phyloP scores from a whole-genome alignment of 2,888 invertebrate species.

The Gymnocheta viridis region DNA sequence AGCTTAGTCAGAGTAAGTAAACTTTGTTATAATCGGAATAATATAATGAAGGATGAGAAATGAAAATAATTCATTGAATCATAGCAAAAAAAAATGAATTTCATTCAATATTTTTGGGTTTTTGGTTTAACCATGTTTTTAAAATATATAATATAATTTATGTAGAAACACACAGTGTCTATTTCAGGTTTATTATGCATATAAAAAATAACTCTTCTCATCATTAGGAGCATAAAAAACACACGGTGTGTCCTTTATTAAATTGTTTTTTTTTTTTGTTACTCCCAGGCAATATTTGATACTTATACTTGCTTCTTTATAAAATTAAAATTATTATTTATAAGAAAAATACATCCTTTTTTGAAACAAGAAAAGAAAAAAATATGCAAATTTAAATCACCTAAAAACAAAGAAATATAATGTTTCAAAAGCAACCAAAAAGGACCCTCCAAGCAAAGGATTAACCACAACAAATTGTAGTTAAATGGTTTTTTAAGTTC shows the following conservation, averaged over 20 bases:
- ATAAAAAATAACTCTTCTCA: background rate
- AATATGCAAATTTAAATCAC: constrained; percentile 28
- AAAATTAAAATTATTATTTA: background rate
- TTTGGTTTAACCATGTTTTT: background rate
- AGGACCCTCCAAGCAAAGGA: constrained; percentile 18
- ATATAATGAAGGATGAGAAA: too few species aligned
- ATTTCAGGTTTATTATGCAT: constrained; percentile 8
- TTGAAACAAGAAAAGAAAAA: background rate
- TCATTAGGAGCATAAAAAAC: background rate
- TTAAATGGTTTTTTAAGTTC: background rate
- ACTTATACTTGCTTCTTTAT: constrained; percentile 3
- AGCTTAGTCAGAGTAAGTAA: too few species aligned
- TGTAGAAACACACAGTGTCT: background rate
- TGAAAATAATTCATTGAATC: too few species aligned
- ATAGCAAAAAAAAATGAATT: background rate
- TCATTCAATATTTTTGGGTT: background rate
- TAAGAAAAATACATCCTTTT: background rate
- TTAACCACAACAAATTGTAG: constrained; percentile 9
- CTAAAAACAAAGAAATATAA: background rate
- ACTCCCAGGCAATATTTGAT: background rate
- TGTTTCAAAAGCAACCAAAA: background rate
- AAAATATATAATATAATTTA: background rate
- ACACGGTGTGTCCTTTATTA: constrained; percentile 12
- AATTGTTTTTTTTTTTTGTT: constrained; percentile 3
- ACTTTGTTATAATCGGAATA: too few species aligned